Conservation (phyloP, 2,888 invertebrate genomes). For the Chymomyza caudatula region DNA sequence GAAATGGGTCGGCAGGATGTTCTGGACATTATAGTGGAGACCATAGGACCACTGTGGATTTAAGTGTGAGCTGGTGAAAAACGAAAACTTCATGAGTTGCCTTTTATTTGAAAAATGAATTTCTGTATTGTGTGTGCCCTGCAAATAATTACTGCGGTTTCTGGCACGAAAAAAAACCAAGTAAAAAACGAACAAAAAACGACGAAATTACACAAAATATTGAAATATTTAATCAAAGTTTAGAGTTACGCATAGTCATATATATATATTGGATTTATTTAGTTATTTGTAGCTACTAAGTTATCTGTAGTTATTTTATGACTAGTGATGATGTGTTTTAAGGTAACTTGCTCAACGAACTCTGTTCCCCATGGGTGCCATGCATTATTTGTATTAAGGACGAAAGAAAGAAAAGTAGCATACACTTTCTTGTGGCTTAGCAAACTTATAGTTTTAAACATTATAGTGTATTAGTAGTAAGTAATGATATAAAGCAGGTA, state of each 20-base stretch:
- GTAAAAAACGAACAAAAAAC: conserved; percentile 30
- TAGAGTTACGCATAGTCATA: conserved; percentile 38
- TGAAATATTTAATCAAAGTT: conserved; percentile 56
- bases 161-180: conserved; percentile 22
- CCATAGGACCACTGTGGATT: conserved; percentile 76
- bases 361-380: conserved; percentile 69
- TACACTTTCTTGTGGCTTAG: conserved; percentile 66
- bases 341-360: conserved; percentile 65
- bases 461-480: conserved; percentile 18
- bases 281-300: conserved; percentile 29
- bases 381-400: conserved; percentile 53
- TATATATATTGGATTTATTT: conserved; percentile 5
- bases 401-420: conserved; percentile 30
- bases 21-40: conserved; percentile 75
- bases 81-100: conserved; percentile 66
- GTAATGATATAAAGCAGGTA: neutral
- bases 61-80: conserved; percentile 37
- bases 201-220: conserved; percentile 12
- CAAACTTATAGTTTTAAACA: conserved; percentile 71
- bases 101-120: conserved; percentile 72
- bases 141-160: conserved; percentile 14
- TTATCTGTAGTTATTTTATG: conserved; percentile 11
- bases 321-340: conserved; percentile 32
- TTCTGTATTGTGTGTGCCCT: conserved; percentile 29
- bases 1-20: conserved; percentile 77